A percentile compares a stretch with the other conserved stretches of the same genome.
Evolutionary conservation across 2,113 vertebrate species (phyloP).

Genomic region (Blennius ocellaris): DNA sequence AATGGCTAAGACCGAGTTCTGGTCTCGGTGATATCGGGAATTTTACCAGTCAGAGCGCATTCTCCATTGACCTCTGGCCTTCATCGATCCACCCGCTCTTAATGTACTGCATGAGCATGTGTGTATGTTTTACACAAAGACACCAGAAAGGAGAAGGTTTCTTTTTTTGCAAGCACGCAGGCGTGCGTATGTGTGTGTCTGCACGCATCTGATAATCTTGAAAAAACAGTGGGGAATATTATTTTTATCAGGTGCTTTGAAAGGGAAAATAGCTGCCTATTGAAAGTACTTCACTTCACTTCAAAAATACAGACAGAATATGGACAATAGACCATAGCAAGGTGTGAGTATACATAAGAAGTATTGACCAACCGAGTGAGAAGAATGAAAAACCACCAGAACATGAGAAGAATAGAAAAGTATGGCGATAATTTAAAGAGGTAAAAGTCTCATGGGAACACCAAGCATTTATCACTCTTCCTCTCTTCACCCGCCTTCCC

Average conservation of each 20-base stretch:
- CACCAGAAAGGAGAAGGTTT: constrained; percentile 15
- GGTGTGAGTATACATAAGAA: constrained; percentile 21
- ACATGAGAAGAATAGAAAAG: constrained; percentile 26
- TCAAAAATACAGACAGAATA: constrained; percentile 3
- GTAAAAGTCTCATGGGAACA: constrained; percentile 55
- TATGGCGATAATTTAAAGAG: constrained; percentile 53
- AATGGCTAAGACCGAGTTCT: constrained; percentile 26
- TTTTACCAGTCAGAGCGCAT: constrained; percentile 60
- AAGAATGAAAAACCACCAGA: constrained; percentile 22
- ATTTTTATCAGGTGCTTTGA: constrained; percentile 39
- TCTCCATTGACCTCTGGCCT: constrained; percentile 63
- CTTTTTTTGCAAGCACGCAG: not conserved
- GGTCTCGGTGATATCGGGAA: constrained; percentile 38
- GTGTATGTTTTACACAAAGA: constrained; percentile 7
- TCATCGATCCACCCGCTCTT: constrained; percentile 56
- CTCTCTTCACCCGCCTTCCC: constrained; percentile 36
- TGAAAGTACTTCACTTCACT: constrained; percentile 26
- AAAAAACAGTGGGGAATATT: constrained; percentile 37
- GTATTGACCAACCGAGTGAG: constrained; percentile 23
- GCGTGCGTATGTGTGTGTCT: constrained; percentile 12
- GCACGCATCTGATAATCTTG: constrained; percentile 36
- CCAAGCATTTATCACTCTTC: constrained; percentile 62
- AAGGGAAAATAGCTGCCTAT: constrained; percentile 12
- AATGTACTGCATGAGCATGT: constrained; percentile 44
- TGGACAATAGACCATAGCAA: constrained; percentile 14